A percentile compares a stretch with the other conserved stretches of the same genome.
Conservation (phyloP, 2,797 vertebrate species). For the Labroides dimidiatus region DNA sequence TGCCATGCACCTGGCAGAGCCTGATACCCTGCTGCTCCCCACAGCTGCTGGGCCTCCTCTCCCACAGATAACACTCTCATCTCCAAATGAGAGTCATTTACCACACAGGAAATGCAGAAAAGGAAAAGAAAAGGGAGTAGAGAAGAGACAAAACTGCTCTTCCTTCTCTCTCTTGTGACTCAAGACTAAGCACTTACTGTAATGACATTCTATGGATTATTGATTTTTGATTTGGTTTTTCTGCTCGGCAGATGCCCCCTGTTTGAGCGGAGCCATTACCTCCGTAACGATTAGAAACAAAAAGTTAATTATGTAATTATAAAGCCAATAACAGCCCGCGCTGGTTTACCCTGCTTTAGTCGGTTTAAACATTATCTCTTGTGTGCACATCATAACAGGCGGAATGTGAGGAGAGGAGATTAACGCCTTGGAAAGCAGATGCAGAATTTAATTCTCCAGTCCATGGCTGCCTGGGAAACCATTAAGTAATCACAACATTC, state of each 20-base stretch:
- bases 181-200: constrained; percentile 89
- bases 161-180: constrained; percentile 65
- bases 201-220: constrained; percentile 99
- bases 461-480: constrained; percentile 99
- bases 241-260: constrained; percentile 94
- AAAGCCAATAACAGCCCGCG: constrained; percentile 99
- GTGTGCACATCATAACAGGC: constrained; percentile 99
- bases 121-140: constrained; percentile 49
- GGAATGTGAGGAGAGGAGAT: constrained; percentile 99
- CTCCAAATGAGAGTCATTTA: constrained; percentile 99
- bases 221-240: constrained; percentile 99
- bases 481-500: constrained; percentile 99
- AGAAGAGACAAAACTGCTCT: constrained; percentile 54
- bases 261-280: constrained; percentile 99
- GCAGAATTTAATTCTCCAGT: constrained; percentile 99
- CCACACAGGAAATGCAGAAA: constrained; percentile 81
- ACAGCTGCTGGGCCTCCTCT: constrained; percentile 95
- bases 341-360: constrained; percentile 99
- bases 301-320: constrained; percentile 99
- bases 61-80: constrained; percentile 92
- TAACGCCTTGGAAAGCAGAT: constrained; percentile 99
- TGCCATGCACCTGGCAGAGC: constrained; percentile 90
- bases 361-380: constrained; percentile 99
- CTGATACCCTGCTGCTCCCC: constrained; percentile 86
- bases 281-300: constrained; percentile 99